These are phyloP conservation scores for Hemaris fuciformis DNA, from an alignment of 2,888 invertebrate genomes.

Conservation along the genomic window DNA sequence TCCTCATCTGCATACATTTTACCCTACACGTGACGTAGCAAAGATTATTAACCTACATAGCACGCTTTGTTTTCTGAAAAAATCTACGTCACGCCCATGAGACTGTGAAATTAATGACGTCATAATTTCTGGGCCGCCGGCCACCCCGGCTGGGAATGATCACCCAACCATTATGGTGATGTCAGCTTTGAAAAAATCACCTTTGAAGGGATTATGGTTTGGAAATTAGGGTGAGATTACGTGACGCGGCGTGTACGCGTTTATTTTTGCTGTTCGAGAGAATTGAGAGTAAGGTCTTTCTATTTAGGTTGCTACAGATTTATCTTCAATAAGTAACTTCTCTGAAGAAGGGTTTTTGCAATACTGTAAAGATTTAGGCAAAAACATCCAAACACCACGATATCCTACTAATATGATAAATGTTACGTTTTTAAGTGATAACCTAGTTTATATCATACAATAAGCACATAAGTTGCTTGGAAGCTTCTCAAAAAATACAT, in stretches of 20 bases:
- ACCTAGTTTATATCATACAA: too few species aligned
- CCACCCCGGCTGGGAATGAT: constrained; percentile 58
- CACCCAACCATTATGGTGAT: constrained; percentile 34
- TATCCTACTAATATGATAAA: too few species aligned
- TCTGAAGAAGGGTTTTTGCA: too few species aligned
- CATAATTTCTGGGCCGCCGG: constrained; percentile 69
- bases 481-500: too few species aligned
- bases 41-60: constrained; percentile 28
- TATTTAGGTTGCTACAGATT: too few species aligned
- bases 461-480: too few species aligned
- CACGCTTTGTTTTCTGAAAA: constrained; percentile 31
- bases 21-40: constrained; percentile 14
- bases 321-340: too few species aligned
- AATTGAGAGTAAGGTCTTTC: too few species aligned
- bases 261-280: not conserved
- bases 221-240: constrained; percentile 11
- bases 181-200: constrained; percentile 31
- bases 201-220: constrained; percentile 23
- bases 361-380: too few species aligned
- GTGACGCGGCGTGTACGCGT: not conserved
- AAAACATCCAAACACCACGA: too few species aligned
- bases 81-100: constrained; percentile 27
- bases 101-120: constrained; percentile 70
- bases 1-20: constrained; percentile 3
- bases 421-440: too few species aligned